phyloP scores from a whole-genome alignment of 2,797 vertebrate species.

The Muscicapa comitata region DNA sequence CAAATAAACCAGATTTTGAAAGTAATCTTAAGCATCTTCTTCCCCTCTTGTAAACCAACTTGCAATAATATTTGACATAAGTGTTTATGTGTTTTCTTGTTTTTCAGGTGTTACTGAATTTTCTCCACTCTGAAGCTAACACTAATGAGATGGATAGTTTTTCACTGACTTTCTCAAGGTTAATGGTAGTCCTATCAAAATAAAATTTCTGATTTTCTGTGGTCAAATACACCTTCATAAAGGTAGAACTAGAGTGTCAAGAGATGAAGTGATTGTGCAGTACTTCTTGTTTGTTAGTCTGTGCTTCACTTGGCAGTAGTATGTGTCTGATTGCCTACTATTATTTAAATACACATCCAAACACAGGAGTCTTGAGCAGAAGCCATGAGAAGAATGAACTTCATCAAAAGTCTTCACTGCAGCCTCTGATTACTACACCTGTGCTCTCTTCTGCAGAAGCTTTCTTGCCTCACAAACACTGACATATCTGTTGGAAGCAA shows the following conservation, averaged over 20 bases:
- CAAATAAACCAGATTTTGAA: background rate
- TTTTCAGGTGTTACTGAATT: background rate
- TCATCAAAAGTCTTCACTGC: background rate
- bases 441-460: background rate
- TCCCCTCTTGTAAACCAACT: background rate
- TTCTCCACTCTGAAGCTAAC: background rate
- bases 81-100: background rate
- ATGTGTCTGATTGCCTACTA: background rate
- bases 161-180: background rate
- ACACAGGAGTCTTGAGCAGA: background rate
- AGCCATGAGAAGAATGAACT: background rate
- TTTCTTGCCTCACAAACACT: conserved; percentile 18
- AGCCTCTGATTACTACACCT: background rate
- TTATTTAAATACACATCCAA: background rate
- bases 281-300: background rate
- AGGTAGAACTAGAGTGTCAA: background rate
- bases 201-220: background rate
- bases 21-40: background rate
- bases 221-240: background rate
- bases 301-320: background rate
- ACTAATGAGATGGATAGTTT: background rate
- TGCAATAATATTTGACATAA: background rate
- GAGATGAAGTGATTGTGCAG: background rate
- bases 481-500: background rate
- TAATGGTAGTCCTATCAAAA: background rate